These are phyloP conservation scores for Aphyosemion australe DNA, from an alignment of 2,113 vertebrate genomes.

Conservation along the genomic window DNA sequence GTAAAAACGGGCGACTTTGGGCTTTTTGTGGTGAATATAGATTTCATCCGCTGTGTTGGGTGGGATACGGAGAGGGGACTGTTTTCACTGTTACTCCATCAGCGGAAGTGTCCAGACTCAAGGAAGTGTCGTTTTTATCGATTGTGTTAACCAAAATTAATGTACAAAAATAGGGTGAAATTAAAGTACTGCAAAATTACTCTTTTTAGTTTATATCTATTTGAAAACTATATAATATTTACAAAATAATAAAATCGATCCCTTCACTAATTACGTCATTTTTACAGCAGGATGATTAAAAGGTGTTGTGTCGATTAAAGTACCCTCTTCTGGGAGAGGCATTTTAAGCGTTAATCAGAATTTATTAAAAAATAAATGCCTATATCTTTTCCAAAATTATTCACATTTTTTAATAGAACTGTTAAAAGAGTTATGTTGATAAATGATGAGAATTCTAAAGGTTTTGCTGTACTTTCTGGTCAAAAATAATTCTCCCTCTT, in stretches of 20 bases:
- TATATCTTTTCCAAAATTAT: no score
- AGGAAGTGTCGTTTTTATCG: neutral
- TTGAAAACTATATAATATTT: neutral
- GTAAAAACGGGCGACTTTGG: neutral
- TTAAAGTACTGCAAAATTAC: rapidly evolving
- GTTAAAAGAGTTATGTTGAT: no score
- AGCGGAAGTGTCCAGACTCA: constrained; percentile 32
- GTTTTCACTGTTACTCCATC: constrained; percentile 55
- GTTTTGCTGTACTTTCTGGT: no score
- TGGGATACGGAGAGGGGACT: constrained; percentile 34
- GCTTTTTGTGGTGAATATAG: neutral
- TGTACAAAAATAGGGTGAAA: neutral
- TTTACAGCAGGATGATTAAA: constrained; percentile 46
- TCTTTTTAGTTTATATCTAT: rapidly evolving
- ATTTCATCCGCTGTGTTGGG: constrained; percentile 1
- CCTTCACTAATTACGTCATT: constrained; percentile 69
- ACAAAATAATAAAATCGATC: constrained; percentile 8
- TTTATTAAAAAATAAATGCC: no score
- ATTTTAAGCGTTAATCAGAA: no score
- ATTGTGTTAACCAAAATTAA: neutral
- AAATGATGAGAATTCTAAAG: no score
- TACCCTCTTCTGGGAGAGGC: neutral
- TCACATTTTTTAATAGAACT: no score
- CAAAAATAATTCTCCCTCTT: no score
- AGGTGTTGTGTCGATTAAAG: neutral